Base-by-base conservation (phyloP, 2,113 vertebrate genomes). In the Mixornis gularis region DNA sequence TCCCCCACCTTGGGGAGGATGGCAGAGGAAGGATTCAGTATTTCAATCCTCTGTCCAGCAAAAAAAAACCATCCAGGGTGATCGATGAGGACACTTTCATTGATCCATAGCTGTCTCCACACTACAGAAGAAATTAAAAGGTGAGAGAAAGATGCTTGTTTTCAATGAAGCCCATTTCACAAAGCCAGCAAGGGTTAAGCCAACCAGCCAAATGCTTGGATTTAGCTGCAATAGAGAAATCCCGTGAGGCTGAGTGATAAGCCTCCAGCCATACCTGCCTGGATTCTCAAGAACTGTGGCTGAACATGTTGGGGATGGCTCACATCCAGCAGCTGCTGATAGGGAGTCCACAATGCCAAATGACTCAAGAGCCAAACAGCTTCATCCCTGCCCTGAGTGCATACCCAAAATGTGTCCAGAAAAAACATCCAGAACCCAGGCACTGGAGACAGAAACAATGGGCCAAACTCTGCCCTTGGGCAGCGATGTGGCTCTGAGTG, bases 401-500 rank as follows among this genome's bases (percentile, higher is more conserved):
- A 3, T 7, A 22, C 4, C 3, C n/a, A 51, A 14, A n/a, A 25
- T 2, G 1, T 20, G 12, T n/a, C 64, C 3, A 22, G 51, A 29
- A 34, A 82, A 68, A 68, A 6, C 7, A 43, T 17, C 27, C 38
- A 26, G 46, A 49, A n/a, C 15, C 12, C 65, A n/a, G 40, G 60
- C 58, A 53, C 18, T 2, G 3, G 38, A 30, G 77, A n/a, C 10
- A 53, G 77, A 53, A 90, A 29, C 0, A 1, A 62, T 17, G 34
- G 24, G 25, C 30, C 32, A 78, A 55, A 63, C n/a, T 84, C 69
- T 71, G 56, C 56, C 72, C 29, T 40, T 7, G 38, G 44, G 80
- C 80, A 72, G 55, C 0, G 0, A 32, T 29, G 69, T 60, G 5
- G 2, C 73, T 41, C 48, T 10, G 13, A 49, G 53, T 1, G 0